These are phyloP conservation scores for Psammodynastes pulverulentus DNA, from an alignment of 2,113 vertebrate genomes.

Conservation along the genomic window DNA sequence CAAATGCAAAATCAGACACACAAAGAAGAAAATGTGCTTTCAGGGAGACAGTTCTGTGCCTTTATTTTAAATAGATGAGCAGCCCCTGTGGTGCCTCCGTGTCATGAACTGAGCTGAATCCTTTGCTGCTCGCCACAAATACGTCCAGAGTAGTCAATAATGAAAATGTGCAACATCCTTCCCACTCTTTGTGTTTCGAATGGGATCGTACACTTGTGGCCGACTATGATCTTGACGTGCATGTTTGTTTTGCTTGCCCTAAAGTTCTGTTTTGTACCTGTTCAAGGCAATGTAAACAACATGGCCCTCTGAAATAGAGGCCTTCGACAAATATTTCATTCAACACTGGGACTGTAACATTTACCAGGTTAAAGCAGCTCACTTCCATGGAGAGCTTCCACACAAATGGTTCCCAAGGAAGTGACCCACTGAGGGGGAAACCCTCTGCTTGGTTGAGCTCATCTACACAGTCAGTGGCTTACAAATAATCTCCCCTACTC, in stretches of 20 bases:
- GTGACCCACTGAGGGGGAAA: background rate
- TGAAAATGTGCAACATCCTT: background rate
- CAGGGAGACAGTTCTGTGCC: constrained; percentile 40
- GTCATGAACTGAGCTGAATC: background rate
- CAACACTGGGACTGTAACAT: background rate
- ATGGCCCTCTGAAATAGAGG: background rate
- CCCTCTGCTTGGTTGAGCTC: background rate
- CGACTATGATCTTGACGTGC: constrained; percentile 1
- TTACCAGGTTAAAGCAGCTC: background rate
- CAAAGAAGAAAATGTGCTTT: constrained; percentile 49
- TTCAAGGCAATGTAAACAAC: constrained; percentile 4
- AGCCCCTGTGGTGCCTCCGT: background rate
- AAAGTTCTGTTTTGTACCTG: background rate
- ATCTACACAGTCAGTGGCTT: background rate
- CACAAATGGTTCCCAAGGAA: background rate
- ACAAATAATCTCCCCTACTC: background rate
- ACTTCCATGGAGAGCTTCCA: background rate
- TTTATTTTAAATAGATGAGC: constrained; percentile 45
- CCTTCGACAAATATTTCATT: background rate
- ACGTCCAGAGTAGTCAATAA: constrained; percentile 18
- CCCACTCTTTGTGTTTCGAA: background rate
- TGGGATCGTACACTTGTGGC: background rate
- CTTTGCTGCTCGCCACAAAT: constrained; percentile 22
- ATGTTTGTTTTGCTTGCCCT: background rate
- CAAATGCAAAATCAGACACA: constrained; percentile 50